phyloP scores from a whole-genome alignment of 2,888 invertebrate species.

The Clostera curtula region DNA sequence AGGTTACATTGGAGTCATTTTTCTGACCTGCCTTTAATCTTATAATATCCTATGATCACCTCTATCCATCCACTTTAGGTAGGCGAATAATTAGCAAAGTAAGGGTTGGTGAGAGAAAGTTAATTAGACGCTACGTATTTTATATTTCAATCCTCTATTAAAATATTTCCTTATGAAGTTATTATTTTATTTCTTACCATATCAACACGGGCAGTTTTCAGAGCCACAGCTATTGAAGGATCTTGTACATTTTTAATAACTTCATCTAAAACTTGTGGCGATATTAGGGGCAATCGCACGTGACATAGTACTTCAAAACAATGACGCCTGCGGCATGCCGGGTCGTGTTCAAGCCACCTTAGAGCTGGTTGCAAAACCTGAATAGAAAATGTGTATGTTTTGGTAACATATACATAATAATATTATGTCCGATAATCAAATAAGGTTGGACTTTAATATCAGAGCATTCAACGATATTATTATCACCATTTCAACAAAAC shows the following conservation, averaged over 20 bases:
- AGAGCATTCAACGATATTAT: neutral
- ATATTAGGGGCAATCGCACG: constrained; percentile 88
- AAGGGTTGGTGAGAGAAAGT: no score
- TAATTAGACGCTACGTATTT: no score
- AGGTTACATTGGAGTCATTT: no score
- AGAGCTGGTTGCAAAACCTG: constrained; percentile 89
- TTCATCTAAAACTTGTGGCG: constrained; percentile 84
- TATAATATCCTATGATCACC: no score
- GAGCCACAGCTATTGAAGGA: constrained; percentile 85
- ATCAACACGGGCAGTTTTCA: constrained; percentile 86
- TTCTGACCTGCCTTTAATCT: no score
- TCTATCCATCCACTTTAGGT: no score
- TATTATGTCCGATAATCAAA: neutral
- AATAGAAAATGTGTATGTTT: constrained; percentile 5
- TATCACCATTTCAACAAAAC: no score
- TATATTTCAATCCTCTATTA: no score
- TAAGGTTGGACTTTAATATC: neutral
- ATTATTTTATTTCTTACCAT: constrained; percentile 75
- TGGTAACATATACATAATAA: neutral
- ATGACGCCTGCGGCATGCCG: constrained; percentile 83
- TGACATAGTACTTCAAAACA: constrained; percentile 90
- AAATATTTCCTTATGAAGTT: no score
- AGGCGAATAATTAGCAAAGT: no score
- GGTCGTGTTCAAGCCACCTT: constrained; percentile 90
- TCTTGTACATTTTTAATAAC: constrained; percentile 86